These are phyloP conservation scores for Danionella cerebrum DNA, from an alignment of 2,113 vertebrate genomes.

Conservation along the genomic window DNA sequence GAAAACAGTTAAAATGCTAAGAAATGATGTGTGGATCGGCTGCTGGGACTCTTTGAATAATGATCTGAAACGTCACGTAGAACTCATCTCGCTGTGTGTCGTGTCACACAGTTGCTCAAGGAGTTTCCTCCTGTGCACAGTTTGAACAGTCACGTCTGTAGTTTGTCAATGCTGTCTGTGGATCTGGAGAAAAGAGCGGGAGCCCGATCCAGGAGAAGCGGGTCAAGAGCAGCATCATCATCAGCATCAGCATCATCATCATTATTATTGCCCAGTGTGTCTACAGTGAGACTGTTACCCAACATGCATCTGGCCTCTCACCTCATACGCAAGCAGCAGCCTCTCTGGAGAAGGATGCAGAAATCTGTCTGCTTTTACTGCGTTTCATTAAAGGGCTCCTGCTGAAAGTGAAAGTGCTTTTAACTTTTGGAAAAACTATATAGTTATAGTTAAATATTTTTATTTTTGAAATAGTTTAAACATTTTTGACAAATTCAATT, in stretches of 20 bases:
- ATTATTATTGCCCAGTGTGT: background rate
- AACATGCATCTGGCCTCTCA: constrained; percentile 27
- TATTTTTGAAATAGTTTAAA: too few relatives aligned
- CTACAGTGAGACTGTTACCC: constrained; percentile 32
- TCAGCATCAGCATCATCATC: background rate
- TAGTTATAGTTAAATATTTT: too few relatives aligned
- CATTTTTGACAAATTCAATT: too few relatives aligned
- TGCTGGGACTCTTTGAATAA: too few relatives aligned
- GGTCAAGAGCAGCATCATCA: constrained; percentile 48
- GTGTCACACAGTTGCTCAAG: background rate
- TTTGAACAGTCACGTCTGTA: background rate
- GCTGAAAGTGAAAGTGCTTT: background rate
- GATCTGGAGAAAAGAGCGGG: constrained; percentile 39
- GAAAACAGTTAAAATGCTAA: too few relatives aligned
- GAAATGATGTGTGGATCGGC: too few relatives aligned
- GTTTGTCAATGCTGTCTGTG: constrained; percentile 36
- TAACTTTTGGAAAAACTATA: too few relatives aligned
- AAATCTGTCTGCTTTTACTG: background rate
- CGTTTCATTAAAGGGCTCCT: background rate
- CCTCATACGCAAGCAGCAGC: constrained; percentile 26
- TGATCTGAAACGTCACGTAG: too few relatives aligned
- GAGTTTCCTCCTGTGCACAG: background rate
- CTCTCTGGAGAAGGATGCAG: background rate
- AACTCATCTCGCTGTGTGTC: too few relatives aligned
- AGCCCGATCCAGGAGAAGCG: constrained; percentile 25